phyloP scores from a whole-genome alignment of 2,888 invertebrate genomes.

The Phymatocera aterrima region DNA sequence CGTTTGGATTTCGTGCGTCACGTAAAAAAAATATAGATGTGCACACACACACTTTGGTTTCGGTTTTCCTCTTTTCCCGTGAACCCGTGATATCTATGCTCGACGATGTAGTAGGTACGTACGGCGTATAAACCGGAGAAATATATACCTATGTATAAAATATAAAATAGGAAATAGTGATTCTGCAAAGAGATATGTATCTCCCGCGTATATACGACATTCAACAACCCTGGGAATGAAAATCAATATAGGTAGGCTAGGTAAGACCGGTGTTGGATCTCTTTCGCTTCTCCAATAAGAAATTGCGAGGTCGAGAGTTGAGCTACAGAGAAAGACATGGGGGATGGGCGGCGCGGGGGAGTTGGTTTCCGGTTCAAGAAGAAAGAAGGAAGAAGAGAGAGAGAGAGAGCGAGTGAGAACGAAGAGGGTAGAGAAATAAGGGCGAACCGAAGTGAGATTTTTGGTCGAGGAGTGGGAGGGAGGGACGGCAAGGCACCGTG shows the following conservation, averaged over 20 bases:
- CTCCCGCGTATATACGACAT: constrained; percentile 24
- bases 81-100: too few relatives aligned
- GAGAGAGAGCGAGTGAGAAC: not conserved
- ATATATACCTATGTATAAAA: not conserved
- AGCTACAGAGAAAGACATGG: not conserved
- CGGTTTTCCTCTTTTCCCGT: too few relatives aligned
- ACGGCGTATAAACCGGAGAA: too few relatives aligned
- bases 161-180: constrained; percentile 1
- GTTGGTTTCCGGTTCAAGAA: too few relatives aligned
- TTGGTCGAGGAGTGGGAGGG: too few relatives aligned
- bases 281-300: constrained; percentile 32
- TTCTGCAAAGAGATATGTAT: not conserved
- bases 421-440: not conserved
- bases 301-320: constrained; percentile 41
- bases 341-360: not conserved
- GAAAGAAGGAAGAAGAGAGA: constrained; percentile 11
- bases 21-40: too few relatives aligned
- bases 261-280: not conserved
- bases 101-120: too few relatives aligned
- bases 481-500: constrained; percentile 47
- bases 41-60: too few relatives aligned
- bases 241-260: constrained; percentile 31
- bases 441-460: too few relatives aligned
- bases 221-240: constrained; percentile 32
- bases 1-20: too few relatives aligned